Percentiles rank a stretch among this genome's conserved stretches.
Evolutionary conservation across 2,113 vertebrate species (phyloP).

Genomic region (Oreotrochilus melanogaster): DNA sequence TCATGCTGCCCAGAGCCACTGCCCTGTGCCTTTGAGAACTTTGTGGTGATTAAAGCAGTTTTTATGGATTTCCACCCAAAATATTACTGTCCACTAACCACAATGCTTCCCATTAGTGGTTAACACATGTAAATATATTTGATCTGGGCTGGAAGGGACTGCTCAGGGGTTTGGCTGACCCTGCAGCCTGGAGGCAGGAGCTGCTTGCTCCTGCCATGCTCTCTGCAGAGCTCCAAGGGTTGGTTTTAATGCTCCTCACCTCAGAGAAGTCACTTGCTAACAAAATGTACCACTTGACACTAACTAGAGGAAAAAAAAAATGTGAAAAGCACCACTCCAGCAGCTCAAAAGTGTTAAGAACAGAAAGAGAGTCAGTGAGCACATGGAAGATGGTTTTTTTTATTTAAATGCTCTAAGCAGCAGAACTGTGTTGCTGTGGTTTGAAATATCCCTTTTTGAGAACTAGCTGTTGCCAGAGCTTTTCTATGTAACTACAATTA

Average conservation of each 20-base stretch:
- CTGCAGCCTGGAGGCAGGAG: neutral
- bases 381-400: neutral
- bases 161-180: neutral
- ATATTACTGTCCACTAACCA: neutral
- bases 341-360: neutral
- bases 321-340: neutral
- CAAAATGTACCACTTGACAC: neutral
- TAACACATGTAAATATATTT: neutral
- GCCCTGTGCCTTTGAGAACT: neutral
- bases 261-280: neutral
- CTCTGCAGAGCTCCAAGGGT: neutral
- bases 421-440: neutral
- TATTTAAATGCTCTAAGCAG: neutral
- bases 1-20: neutral
- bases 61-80: neutral
- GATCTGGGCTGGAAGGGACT: neutral
- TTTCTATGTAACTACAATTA: neutral
- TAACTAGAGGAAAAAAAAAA: neutral
- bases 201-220: rapidly evolving
- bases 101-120: neutral
- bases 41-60: neutral
- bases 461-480: neutral
- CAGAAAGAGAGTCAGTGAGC: neutral
- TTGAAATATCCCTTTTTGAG: neutral
- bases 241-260: neutral